Conservation (phyloP, 2,797 vertebrate species). For the Eulemur mongoz region DNA sequence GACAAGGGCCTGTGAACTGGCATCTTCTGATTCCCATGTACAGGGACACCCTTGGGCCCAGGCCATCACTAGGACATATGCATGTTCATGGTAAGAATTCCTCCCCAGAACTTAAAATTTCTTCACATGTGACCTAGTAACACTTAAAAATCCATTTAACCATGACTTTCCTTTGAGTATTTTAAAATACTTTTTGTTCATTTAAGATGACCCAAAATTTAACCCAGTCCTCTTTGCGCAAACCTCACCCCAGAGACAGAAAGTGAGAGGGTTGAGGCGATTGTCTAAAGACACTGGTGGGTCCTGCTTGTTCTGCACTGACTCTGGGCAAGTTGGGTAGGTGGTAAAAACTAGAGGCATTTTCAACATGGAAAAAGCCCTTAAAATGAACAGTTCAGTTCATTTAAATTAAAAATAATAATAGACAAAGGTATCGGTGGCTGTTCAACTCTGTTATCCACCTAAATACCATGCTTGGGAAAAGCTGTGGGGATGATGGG, state of each 20-base stretch:
- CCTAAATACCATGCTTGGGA: neutral
- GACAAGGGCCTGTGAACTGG: neutral
- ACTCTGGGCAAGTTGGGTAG: neutral
- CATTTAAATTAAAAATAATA: neutral
- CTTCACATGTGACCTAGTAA: neutral
- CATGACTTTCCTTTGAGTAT: neutral
- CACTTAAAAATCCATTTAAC: neutral
- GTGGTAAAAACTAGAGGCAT: neutral
- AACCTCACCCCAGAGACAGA: neutral
- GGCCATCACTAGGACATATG: accelerated
- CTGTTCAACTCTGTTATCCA: neutral
- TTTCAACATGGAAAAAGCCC: neutral
- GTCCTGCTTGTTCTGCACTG: neutral
- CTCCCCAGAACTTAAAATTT: neutral
- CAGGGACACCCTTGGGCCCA: accelerated
- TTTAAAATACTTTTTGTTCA: neutral
- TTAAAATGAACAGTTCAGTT: neutral
- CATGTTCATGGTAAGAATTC: accelerated
- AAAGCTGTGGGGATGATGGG: neutral
- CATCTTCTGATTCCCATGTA: neutral
- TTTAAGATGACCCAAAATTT: neutral
- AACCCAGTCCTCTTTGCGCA: no score
- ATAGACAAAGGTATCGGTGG: neutral
- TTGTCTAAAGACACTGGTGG: neutral
- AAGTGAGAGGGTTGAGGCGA: neutral